These are phyloP conservation scores for Hetaerina americana DNA, from an alignment of 1,140 invertebrate genomes.

Conservation along the genomic window DNA sequence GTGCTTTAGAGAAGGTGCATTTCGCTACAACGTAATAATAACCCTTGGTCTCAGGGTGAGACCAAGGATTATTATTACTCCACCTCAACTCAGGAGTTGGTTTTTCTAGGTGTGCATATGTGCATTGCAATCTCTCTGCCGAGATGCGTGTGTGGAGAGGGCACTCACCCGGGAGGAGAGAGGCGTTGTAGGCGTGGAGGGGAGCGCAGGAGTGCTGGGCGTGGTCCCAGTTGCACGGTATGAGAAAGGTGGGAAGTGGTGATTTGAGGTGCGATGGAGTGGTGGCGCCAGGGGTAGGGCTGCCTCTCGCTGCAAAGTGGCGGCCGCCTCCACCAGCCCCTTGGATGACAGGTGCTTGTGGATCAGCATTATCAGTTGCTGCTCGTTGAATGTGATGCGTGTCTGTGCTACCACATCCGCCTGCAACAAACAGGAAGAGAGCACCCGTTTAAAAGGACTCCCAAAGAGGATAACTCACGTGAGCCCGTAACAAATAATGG, in stretches of 20 bases:
- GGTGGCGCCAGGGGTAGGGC: conserved; percentile 31
- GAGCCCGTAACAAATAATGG: conserved; percentile 10
- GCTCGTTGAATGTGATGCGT: conserved; percentile 83
- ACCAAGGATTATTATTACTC: no score
- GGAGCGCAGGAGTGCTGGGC: background rate
- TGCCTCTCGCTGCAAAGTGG: conserved; percentile 61
- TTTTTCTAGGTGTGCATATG: no score
- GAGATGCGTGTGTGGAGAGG: no score
- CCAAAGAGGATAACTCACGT: background rate
- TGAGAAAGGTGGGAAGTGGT: background rate
- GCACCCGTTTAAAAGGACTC: conserved; percentile 9
- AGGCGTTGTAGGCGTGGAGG: background rate
- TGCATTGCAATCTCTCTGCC: no score
- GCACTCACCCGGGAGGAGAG: conserved; percentile 2
- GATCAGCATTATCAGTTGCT: conserved; percentile 84
- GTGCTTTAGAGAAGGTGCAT: no score
- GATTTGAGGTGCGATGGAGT: background rate
- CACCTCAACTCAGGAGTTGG: no score
- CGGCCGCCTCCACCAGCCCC: conserved; percentile 59
- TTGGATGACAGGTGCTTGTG: conserved; percentile 71
- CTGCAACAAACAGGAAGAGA: conserved; percentile 33
- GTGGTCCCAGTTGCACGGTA: background rate
- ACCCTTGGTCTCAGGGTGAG: no score
- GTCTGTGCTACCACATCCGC: conserved; percentile 93
- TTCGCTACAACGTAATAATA: no score